phyloP scores from a whole-genome alignment of 2,113 vertebrate genomes.

The Vulpes vulpes region DNA sequence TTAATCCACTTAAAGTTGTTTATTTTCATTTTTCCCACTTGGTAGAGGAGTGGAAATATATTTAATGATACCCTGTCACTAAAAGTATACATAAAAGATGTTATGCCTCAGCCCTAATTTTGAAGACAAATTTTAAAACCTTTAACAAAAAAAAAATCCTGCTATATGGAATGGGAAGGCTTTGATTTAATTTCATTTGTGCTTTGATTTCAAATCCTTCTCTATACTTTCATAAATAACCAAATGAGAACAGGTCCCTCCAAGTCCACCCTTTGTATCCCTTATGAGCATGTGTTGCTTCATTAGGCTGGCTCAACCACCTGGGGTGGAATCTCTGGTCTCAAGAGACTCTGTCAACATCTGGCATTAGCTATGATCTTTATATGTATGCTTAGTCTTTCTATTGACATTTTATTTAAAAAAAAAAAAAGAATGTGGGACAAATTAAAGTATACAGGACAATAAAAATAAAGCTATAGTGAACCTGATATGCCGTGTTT shows the following conservation, averaged over 20 bases:
- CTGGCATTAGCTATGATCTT: constrained; percentile 89
- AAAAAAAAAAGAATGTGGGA: constrained; percentile 76
- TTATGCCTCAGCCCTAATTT: constrained; percentile 5
- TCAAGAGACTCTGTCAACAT: constrained; percentile 89
- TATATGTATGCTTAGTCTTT: constrained; percentile 76
- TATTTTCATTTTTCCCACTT: constrained; percentile 64
- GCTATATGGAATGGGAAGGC: not conserved
- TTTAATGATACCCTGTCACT: constrained; percentile 19
- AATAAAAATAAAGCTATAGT: constrained; percentile 27
- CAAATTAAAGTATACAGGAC: constrained; percentile 50
- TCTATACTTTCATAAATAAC: constrained; percentile 53
- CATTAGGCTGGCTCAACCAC: constrained; percentile 91
- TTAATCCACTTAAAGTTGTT: constrained; percentile 54
- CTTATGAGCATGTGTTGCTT: constrained; percentile 82
- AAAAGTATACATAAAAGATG: not conserved
- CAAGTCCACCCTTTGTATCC: constrained; percentile 77
- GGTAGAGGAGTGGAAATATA: constrained; percentile 24
- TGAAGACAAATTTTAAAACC: constrained; percentile 26
- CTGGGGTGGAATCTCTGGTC: constrained; percentile 88
- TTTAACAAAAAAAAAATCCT: constrained; percentile 47
- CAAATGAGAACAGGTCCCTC: constrained; percentile 69
- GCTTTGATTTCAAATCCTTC: constrained; percentile 54
- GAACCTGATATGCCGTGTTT: not conserved
- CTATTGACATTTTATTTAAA: constrained; percentile 69
- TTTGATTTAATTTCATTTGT: constrained; percentile 32